Conservation (phyloP, 1,140 invertebrate genomes). For the Melanaphis sacchari region DNA sequence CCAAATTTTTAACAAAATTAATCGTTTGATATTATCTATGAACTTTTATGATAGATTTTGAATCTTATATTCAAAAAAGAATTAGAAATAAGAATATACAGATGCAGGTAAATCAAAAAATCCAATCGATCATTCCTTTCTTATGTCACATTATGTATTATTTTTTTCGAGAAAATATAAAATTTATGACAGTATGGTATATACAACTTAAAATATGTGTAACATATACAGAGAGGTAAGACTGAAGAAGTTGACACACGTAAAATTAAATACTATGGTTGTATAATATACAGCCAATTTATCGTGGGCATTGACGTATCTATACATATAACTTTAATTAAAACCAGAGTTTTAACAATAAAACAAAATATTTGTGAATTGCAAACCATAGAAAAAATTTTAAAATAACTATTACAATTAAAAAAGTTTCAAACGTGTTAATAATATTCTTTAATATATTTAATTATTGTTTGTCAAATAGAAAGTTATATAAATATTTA, state of each 20-base stretch:
- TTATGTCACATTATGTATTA: no score
- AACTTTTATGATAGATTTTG: no score
- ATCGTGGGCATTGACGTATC: not conserved
- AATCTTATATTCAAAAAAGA: no score
- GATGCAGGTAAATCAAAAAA: no score
- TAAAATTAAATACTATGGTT: not conserved
- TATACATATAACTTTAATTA: not conserved
- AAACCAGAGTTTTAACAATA: not conserved
- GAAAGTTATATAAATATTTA: not conserved
- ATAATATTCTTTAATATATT: not conserved
- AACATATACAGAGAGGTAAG: not conserved
- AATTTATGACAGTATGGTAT: not conserved
- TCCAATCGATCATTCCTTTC: no score
- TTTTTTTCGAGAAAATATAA: no score
- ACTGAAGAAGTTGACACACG: not conserved
- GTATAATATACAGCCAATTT: not conserved
- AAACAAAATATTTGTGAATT: not conserved
- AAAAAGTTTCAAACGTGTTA: not conserved
- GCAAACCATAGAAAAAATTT: not conserved
- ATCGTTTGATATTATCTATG: no score
- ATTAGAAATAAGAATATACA: no score
- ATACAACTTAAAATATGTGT: not conserved
- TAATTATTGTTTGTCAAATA: not conserved
- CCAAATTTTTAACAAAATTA: no score
- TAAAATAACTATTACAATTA: not conserved